A percentile compares a stretch with the other conserved stretches of the same genome.
Evolutionary conservation across 2,888 invertebrate genomes (phyloP).

Genomic region (Leucophenga montana): DNA sequence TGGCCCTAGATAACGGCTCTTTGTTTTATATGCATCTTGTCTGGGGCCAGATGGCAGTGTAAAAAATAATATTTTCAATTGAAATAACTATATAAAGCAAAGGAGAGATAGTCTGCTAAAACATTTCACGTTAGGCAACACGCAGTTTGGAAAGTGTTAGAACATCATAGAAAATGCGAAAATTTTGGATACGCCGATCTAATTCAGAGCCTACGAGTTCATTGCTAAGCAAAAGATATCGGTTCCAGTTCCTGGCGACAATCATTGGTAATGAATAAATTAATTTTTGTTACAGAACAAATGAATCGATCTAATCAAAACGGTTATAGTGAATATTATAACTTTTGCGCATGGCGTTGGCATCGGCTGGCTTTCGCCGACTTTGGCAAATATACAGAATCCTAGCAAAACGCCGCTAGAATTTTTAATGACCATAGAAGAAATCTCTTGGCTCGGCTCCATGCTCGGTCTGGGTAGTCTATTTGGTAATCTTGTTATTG

Average conservation of each 20-base stretch:
- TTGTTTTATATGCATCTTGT: no score
- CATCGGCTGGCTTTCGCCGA: slow-evolving; percentile 70
- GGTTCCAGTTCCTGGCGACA: slow-evolving; percentile 58
- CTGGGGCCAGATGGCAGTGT: no score
- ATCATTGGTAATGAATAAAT: slow-evolving; percentile 50
- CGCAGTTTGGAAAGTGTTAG: not conserved
- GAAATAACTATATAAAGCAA: not conserved
- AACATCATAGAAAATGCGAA: no score
- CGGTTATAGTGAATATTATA: slow-evolving; percentile 65
- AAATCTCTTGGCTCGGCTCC: slow-evolving; percentile 69
- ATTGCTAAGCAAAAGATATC: slow-evolving; percentile 42
- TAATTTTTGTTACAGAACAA: slow-evolving; percentile 64
- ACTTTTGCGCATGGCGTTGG: slow-evolving; percentile 69
- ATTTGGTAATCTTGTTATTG: slow-evolving; percentile 63
- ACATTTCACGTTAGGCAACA: not conserved
- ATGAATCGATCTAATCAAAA: slow-evolving; percentile 61
- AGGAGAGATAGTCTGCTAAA: not conserved
- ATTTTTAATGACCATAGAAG: slow-evolving; percentile 53
- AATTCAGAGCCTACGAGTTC: slow-evolving; percentile 31
- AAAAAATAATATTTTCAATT: no score
- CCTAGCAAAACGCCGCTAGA: slow-evolving; percentile 50
- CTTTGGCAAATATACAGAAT: slow-evolving; percentile 60
- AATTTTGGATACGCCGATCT: no score
- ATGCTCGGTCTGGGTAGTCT: slow-evolving; percentile 65
- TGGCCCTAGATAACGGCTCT: no score